Evolutionary conservation across 2,797 vertebrate genomes (phyloP).

Genomic region (Lithobates sylvaticus): DNA sequence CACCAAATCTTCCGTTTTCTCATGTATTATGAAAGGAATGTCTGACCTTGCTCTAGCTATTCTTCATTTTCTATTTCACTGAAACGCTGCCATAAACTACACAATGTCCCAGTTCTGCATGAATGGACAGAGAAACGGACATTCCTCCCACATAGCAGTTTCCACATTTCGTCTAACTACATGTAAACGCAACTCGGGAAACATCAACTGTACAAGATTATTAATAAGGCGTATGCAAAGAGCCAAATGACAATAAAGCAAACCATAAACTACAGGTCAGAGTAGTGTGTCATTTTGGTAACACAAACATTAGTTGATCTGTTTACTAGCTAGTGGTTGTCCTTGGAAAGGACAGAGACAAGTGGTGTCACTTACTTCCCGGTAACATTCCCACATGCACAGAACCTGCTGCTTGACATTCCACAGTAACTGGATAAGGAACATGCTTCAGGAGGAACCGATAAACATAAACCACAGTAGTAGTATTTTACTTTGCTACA

Average conservation of each 20-base stretch:
- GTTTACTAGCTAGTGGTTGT: slow-evolving; percentile 16
- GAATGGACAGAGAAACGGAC: neutral
- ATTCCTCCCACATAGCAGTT: neutral
- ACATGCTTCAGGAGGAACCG: neutral
- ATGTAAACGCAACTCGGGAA: neutral
- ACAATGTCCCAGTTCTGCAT: neutral
- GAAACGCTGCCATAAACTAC: neutral
- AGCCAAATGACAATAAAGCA: neutral
- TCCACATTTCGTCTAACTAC: too few relatives aligned
- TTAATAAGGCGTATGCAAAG: neutral
- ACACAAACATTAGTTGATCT: neutral
- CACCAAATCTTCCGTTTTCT: too few relatives aligned
- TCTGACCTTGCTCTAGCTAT: too few relatives aligned
- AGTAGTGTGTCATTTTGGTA: neutral
- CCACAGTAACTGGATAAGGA: neutral
- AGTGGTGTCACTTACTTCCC: neutral
- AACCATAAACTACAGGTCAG: too few relatives aligned
- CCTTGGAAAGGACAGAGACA: slow-evolving; percentile 15
- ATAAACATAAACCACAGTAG: neutral
- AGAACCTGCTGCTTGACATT: neutral
- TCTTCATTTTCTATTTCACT: too few relatives aligned
- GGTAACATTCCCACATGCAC: neutral
- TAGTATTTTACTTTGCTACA: neutral
- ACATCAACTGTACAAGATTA: neutral
- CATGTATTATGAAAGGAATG: too few relatives aligned